Evolutionary conservation across 2,888 invertebrate species (phyloP).

Genomic region (Sesamia inferens): DNA sequence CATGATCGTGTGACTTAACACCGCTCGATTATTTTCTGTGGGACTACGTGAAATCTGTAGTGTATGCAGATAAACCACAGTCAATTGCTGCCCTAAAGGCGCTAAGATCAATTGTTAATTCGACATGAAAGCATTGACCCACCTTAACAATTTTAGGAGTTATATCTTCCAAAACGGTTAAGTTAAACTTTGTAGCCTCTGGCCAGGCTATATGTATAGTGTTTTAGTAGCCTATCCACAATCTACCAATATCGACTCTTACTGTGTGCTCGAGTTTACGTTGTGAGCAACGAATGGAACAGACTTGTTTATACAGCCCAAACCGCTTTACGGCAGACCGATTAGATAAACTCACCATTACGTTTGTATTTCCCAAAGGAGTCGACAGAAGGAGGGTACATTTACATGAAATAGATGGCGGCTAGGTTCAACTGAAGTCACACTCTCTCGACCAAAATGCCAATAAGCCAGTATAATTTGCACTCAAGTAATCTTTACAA

Average conservation of each 20-base stretch:
- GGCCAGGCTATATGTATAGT: too few relatives aligned
- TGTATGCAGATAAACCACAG: too few relatives aligned
- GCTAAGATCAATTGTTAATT: too few relatives aligned
- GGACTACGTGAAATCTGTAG: too few relatives aligned
- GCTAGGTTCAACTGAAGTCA: background rate
- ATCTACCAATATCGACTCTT: background rate
- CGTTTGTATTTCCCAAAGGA: background rate
- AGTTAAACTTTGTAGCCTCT: background rate
- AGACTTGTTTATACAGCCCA: background rate
- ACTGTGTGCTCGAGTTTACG: background rate
- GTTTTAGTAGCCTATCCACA: too few relatives aligned
- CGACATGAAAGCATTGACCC: too few relatives aligned
- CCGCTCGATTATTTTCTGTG: too few relatives aligned
- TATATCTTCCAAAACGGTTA: constrained; percentile 18
- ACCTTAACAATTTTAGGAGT: too few relatives aligned
- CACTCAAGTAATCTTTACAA: constrained; percentile 27
- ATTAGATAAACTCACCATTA: constrained; percentile 10
- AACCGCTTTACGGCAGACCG: background rate
- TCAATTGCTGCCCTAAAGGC: too few relatives aligned
- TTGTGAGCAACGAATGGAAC: background rate
- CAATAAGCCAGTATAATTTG: background rate
- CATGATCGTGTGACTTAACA: too few relatives aligned
- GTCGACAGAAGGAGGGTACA: background rate
- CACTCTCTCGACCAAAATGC: too few relatives aligned
- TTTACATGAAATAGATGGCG: background rate